Base-by-base conservation (phyloP, 2,888 invertebrate species). In the Phengaris alcon region DNA sequence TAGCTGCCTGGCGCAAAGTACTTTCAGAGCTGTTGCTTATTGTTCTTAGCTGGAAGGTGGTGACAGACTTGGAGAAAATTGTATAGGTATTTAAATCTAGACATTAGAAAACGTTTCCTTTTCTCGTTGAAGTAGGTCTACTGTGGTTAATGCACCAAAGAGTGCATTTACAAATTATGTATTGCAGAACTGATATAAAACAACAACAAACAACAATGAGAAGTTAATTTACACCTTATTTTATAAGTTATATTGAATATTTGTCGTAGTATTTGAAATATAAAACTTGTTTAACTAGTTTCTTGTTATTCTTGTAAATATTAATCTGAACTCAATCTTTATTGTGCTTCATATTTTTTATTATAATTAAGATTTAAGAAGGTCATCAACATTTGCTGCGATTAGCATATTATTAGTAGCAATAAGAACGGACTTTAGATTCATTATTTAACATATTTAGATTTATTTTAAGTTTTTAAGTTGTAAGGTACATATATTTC, bases 21-120 rank as follows among this genome's bases (percentile, higher is more conserved):
- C 8, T 22, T 4, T 10, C 64, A 64, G 4, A 64, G 12, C 13
- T 35, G 64, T 35, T 2, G 35, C 12, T 6, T 35, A 13, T 35
- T 44, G 35, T 64, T 64, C 64, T 44, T 12, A 13, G 64, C 64
- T 64, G 12, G 48, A 6, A 48, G 64, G 35, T 35, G 64, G 22
- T 64, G 44, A 64, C 35, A 44, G 64, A 44, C 64, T 35, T 35
- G 35, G 64, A 64, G 64, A 64, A 52, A 64, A 44, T 64, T 64
- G 64, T 64, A 64, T 64, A 64, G 35, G 64, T 12, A 15, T 35
- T 64, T 64, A 64, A 64, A 64, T 64, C 64, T 64, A 64, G 64
- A 64, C 64, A 35, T 64, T 64, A 64, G 64, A 64, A 64, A 22
- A 22, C 59, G 59, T 59, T 22, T 59, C 13, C 12, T 54, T 54